Base-by-base conservation (phyloP, 2,888 invertebrate species). In the Drosophila paranaensis region DNA sequence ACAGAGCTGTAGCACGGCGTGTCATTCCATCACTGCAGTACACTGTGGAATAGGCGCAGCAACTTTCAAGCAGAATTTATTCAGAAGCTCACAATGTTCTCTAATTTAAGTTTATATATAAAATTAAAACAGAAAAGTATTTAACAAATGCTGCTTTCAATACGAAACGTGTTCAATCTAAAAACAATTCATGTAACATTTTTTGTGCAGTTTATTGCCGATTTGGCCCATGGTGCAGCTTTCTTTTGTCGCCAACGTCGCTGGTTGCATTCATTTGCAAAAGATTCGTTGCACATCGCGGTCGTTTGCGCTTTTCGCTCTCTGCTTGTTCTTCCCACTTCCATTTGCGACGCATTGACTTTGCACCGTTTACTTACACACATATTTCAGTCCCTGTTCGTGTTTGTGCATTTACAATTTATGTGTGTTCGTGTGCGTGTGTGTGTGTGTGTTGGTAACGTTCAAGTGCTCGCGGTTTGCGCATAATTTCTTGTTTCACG, bases 281-380 rank as follows among this genome's bases (percentile, higher is more conserved):
- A 89, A 86, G 87, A 82, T 70, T 74, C 82, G 89, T 88, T 90
- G 89, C 89, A 88, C 79, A 71, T 81, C 75, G 86, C 90, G 89
- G 86, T 83, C 79, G 79, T 57, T 75, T 68, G 75, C 80, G 77
- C 71, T 70, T 66, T 71, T 77, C 56, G 40, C 62, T 54, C 74
- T 74, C 60, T 64, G 77, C 64, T 77, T 77, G 65, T 67, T 73
- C 70, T 74, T 74, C 35, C 71, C 20, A 50, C 20, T 43, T 65
- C 27, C 54, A 53, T 65, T 65, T 60, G 62, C 63, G 71, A 64
- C 58, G 63, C 61, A 57, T 64, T 75, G 71, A 71, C 56, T 74
- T 74, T 69, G 61, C 42, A 61, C 53, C 53, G 35, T 53, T 77
- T 67, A 58, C 73, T 60, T 67, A 46, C 48, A 53, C 39, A 56